These are phyloP conservation scores for Osmerus eperlanus DNA, from an alignment of 2,113 vertebrate genomes.

Conservation along the genomic window DNA sequence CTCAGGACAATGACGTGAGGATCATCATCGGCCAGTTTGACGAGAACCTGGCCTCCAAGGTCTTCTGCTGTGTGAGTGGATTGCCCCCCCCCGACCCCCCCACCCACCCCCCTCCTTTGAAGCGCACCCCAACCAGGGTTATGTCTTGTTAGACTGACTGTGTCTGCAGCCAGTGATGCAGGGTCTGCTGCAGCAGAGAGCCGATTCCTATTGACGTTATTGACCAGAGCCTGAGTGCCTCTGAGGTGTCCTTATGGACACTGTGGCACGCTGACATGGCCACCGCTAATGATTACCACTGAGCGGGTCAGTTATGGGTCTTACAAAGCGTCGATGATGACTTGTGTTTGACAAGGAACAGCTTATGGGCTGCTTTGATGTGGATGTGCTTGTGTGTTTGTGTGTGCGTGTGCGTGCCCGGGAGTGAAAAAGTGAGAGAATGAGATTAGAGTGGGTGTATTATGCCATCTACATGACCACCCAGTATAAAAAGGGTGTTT, in stretches of 20 bases:
- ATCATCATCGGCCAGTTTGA: constrained; percentile 99
- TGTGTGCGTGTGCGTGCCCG: constrained; percentile 1
- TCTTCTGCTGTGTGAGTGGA: constrained; percentile 97
- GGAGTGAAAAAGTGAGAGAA: too few species aligned
- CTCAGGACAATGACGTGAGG: constrained; percentile 92
- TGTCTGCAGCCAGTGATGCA: too few species aligned
- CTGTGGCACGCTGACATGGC: neutral
- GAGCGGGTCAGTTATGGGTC: neutral
- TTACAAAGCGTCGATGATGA: neutral
- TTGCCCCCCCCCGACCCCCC: neutral
- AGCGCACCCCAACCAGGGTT: neutral
- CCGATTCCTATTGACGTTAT: neutral
- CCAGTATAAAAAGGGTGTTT: too few species aligned
- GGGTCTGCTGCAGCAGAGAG: too few species aligned
- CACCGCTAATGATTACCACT: constrained; percentile 13
- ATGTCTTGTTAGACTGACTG: neutral
- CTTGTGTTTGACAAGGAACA: neutral
- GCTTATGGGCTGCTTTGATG: neutral
- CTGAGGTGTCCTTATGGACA: neutral
- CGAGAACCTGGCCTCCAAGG: constrained; percentile 93
- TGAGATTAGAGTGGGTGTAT: neutral
- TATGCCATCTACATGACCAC: neutral
- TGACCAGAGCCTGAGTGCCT: neutral
- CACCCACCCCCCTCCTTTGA: neutral
- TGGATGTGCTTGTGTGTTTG: neutral